Evolutionary conservation across 1,140 invertebrate genomes (phyloP).

Genomic region (Galendromus occidentalis): DNA sequence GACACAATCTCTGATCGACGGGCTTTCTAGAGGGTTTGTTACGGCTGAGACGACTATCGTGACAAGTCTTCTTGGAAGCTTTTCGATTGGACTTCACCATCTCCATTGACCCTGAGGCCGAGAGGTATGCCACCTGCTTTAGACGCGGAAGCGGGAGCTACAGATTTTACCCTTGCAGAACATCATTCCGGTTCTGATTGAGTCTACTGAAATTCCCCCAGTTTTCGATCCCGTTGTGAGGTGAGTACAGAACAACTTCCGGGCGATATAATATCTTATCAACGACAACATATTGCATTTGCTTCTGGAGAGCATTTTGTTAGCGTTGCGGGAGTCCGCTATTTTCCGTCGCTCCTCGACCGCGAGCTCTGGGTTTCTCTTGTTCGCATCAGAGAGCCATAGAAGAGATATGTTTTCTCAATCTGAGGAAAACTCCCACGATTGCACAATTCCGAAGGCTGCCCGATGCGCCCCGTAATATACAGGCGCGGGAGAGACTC

Average conservation of each 20-base stretch:
- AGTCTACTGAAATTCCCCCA: not conserved
- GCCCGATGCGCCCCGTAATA: too few relatives aligned
- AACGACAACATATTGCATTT: too few relatives aligned
- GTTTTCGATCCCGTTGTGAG: conserved; percentile 2
- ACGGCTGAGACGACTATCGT: not conserved
- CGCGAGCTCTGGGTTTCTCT: too few relatives aligned
- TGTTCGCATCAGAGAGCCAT: too few relatives aligned
- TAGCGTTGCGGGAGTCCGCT: too few relatives aligned
- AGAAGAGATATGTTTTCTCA: too few relatives aligned
- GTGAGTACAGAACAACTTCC: not conserved
- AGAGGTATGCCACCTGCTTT: not conserved
- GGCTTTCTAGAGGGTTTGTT: conserved; percentile 1
- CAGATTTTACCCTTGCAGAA: not conserved
- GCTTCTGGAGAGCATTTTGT: too few relatives aligned
- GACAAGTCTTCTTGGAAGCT: not conserved
- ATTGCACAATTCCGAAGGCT: too few relatives aligned
- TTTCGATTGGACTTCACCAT: not conserved
- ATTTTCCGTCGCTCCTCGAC: too few relatives aligned
- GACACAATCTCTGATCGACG: not conserved
- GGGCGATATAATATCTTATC: too few relatives aligned
- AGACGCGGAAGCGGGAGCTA: not conserved
- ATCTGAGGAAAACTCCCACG: too few relatives aligned
- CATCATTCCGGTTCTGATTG: not conserved
- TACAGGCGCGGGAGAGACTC: too few relatives aligned
- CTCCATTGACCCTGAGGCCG: not conserved